Conservation (phyloP, 2,113 vertebrate genomes). For the Rhea pennata region DNA sequence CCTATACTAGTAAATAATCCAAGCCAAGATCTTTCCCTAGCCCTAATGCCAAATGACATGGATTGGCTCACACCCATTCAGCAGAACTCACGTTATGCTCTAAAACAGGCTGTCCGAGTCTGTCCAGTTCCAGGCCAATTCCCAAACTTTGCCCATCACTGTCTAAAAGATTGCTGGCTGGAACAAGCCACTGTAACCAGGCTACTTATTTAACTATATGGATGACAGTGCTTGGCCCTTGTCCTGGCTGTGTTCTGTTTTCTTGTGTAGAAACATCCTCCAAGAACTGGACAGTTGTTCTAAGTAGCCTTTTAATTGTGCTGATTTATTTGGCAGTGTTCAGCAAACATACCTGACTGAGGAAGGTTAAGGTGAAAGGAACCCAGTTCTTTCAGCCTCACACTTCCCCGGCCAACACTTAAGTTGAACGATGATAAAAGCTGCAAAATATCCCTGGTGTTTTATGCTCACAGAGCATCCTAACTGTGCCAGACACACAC, state of each 20-base stretch:
- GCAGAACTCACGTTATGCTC: background rate
- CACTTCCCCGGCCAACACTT: background rate
- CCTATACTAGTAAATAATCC: background rate
- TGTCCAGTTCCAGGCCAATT: background rate
- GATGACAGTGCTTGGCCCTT: background rate
- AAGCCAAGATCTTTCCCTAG: background rate
- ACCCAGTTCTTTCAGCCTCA: background rate
- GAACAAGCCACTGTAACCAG: background rate
- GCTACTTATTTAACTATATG: background rate
- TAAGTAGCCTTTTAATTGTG: background rate
- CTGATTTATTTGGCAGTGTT: background rate
- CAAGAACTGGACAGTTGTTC: background rate
- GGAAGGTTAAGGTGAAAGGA: background rate
- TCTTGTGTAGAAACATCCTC: background rate
- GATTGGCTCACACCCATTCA: accelerated
- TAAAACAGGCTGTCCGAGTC: background rate
- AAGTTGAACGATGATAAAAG: background rate
- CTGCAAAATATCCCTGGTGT: background rate
- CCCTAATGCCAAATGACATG: background rate
- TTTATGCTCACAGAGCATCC: background rate
- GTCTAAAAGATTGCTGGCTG: background rate
- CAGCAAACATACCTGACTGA: background rate
- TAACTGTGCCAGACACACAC: background rate
- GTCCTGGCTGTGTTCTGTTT: background rate
- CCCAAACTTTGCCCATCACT: background rate